A percentile compares a stretch with the other conserved stretches of the same genome.
These are phyloP conservation scores for Priocnemis perturbator DNA, from an alignment of 2,888 invertebrate genomes.

Conservation along the genomic window DNA sequence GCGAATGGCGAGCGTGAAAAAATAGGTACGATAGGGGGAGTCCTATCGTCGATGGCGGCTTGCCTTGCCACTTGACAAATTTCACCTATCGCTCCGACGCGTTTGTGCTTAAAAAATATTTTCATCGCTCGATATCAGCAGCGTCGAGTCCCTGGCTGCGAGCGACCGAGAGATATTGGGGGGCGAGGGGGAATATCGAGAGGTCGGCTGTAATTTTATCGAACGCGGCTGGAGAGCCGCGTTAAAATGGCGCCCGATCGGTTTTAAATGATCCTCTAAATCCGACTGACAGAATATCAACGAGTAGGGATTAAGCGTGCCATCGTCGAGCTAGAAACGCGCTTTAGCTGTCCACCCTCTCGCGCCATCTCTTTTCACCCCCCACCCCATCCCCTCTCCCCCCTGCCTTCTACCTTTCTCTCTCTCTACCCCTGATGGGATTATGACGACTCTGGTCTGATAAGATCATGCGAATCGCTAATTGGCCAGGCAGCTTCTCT, in stretches of 20 bases:
- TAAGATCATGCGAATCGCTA: conserved; percentile 49
- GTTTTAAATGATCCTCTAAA: conserved; percentile 21
- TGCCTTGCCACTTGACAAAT: background rate
- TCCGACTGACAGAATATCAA: conserved; percentile 14
- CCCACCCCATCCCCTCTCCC: conserved; percentile 2
- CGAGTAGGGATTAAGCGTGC: conserved; percentile 11
- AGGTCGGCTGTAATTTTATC: conserved; percentile 8
- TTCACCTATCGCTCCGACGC: background rate
- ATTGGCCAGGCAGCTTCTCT: conserved; percentile 28
- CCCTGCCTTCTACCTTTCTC: background rate
- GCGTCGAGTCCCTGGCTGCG: background rate
- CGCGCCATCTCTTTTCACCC: conserved; percentile 27
- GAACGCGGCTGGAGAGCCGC: conserved; percentile 3
- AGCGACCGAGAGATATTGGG: background rate
- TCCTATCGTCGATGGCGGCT: too few relatives aligned
- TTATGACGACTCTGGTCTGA: conserved; percentile 38
- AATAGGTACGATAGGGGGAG: too few relatives aligned
- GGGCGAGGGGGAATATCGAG: too few relatives aligned
- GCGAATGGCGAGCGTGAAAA: too few relatives aligned
- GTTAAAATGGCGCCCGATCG: conserved; percentile 16
- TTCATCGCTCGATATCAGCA: conserved; percentile 1
- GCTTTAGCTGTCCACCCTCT: background rate
- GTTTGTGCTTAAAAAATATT: conserved; percentile 8
- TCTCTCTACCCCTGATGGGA: conserved; percentile 27
- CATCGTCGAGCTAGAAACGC: conserved; percentile 5